Percentiles rank a stretch among this genome's conserved stretches.
Conservation (phyloP, 2,888 invertebrate species). For the Rotaria macrura region DNA sequence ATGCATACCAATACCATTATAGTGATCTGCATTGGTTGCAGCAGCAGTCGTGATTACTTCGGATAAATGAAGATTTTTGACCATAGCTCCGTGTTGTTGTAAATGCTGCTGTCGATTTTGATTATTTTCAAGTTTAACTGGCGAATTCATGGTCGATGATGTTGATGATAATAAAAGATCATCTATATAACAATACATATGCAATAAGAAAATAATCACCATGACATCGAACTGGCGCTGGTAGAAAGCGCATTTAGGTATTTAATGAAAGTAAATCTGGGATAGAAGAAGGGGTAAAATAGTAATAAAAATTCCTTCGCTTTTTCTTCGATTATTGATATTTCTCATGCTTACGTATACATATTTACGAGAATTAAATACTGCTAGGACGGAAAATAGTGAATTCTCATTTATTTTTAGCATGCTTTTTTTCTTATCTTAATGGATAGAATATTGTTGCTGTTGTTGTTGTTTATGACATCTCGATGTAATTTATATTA, state of each 20-base stretch:
- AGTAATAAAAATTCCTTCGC: neutral
- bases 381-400: neutral
- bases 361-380: neutral
- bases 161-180: neutral
- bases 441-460: too few relatives aligned
- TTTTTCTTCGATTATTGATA: neutral
- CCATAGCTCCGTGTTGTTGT: neutral
- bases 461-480: too few relatives aligned
- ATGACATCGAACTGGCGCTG: constrained; percentile 8
- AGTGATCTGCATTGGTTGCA: neutral
- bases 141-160: neutral
- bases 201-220: neutral
- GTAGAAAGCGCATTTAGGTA: neutral
- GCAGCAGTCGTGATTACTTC: neutral
- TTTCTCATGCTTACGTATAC: neutral
- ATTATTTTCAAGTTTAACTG: neutral
- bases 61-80: neutral
- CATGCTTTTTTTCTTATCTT: too few relatives aligned
- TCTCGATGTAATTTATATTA: neutral
- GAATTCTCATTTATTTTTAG: too few relatives aligned
- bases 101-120: neutral
- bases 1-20: neutral
- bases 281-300: neutral
- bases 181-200: neutral
- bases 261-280: neutral